A percentile compares a stretch with the other conserved stretches of the same genome.
Evolutionary conservation across 2,113 vertebrate species (phyloP).

Genomic region (Opisthocomus hoazin): DNA sequence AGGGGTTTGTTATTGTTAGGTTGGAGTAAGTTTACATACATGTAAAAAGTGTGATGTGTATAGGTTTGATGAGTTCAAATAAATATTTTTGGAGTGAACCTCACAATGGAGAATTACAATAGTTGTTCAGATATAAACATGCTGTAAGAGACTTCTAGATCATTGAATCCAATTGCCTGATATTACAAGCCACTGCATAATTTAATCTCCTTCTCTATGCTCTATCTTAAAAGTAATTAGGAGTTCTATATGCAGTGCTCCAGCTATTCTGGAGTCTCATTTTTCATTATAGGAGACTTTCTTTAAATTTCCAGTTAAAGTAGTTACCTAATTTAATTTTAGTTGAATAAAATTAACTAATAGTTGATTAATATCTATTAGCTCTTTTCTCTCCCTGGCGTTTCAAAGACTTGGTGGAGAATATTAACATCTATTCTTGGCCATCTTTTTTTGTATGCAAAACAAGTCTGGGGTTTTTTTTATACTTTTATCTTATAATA

Average conservation of each 20-base stretch:
- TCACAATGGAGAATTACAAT: not conserved
- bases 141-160: not conserved
- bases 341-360: conserved; percentile 23
- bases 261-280: conserved; percentile 12
- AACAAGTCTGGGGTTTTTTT: not conserved
- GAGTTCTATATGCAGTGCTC: not conserved
- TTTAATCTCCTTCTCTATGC: not conserved
- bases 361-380: conserved; percentile 4
- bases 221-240: conserved; percentile 28
- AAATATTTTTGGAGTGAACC: not conserved
- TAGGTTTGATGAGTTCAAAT: not conserved
- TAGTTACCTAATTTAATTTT: conserved; percentile 18
- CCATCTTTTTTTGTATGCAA: not conserved
- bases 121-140: not conserved
- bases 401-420: not conserved
- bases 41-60: not conserved
- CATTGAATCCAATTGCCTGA: not conserved
- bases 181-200: conserved; percentile 11
- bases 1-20: not conserved
- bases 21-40: not conserved
- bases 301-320: not conserved
- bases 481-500: not conserved
- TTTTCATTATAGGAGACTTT: conserved; percentile 2
- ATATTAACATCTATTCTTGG: not conserved
- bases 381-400: not conserved